Percentiles rank a stretch among this genome's conserved stretches.
Conservation (phyloP, 1,140 invertebrate genomes). For the Theocolax elegans region DNA sequence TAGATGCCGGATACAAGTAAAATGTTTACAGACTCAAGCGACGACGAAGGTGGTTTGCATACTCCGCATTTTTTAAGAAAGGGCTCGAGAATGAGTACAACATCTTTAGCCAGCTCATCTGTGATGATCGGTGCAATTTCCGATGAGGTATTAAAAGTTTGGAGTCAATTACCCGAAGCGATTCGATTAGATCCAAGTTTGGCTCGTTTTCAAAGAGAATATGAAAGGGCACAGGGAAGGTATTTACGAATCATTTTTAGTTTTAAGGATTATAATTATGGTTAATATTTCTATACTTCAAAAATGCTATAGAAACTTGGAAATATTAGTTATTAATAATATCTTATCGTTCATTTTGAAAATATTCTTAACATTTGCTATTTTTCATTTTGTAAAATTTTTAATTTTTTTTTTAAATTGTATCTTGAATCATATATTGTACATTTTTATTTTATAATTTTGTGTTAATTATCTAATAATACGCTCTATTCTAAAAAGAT, state of each 20-base stretch:
- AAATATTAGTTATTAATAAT: no score
- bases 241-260: no score
- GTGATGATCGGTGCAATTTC: constrained; percentile 57
- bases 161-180: constrained; percentile 72
- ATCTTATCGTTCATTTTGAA: background rate
- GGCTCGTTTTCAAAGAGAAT: constrained; percentile 71
- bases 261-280: no score
- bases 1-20: no score
- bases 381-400: background rate
- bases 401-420: background rate
- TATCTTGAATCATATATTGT: no score
- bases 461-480: no score
- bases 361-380: background rate
- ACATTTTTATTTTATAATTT: no score
- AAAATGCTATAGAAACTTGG: no score
- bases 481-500: constrained; percentile 4
- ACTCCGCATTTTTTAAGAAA: constrained; percentile 43
- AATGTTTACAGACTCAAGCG: constrained; percentile 36
- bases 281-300: background rate
- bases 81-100: constrained; percentile 33
- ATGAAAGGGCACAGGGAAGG: constrained; percentile 68
- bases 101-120: constrained; percentile 48
- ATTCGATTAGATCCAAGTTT: constrained; percentile 74
- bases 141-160: constrained; percentile 73
- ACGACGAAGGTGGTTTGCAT: constrained; percentile 49